Evolutionary conservation across 2,888 invertebrate genomes (phyloP).

Genomic region (Ormyrus nitidulus): DNA sequence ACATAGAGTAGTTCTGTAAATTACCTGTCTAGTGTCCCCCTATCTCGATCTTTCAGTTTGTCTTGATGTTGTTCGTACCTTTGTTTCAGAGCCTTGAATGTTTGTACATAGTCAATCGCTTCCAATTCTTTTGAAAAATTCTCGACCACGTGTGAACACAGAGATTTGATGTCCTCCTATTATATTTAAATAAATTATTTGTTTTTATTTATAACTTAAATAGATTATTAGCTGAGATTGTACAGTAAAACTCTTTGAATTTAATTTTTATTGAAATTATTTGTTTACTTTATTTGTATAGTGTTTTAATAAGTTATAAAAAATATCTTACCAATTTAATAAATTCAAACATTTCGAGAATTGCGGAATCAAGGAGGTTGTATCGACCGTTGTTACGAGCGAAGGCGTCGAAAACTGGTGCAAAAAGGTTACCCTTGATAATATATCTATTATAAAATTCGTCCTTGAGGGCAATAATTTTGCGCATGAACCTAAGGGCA

Average conservation of each 20-base stretch:
- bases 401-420: slow-evolving; percentile 97
- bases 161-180: slow-evolving; percentile 90
- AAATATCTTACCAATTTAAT: slow-evolving; percentile 84
- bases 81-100: slow-evolving; percentile 93
- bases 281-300: slow-evolving; percentile 73
- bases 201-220: neutral
- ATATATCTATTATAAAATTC: slow-evolving; percentile 99
- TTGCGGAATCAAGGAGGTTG: slow-evolving; percentile 98
- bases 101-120: slow-evolving; percentile 97
- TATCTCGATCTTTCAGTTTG: slow-evolving; percentile 90
- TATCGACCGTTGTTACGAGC: slow-evolving; percentile 97
- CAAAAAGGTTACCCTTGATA: slow-evolving; percentile 94
- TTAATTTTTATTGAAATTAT: slow-evolving; percentile 7
- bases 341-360: slow-evolving; percentile 99
- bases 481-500: slow-evolving; percentile 97
- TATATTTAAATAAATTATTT: neutral
- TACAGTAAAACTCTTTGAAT: neutral
- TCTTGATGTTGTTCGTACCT: slow-evolving; percentile 95
- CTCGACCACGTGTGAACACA: slow-evolving; percentile 96
- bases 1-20: neutral
- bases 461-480: slow-evolving; percentile 97
- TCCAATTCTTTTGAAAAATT: slow-evolving; percentile 96
- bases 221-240: neutral
- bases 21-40: slow-evolving; percentile 84
- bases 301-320: neutral